Percentiles rank a stretch among this genome's conserved stretches.
phyloP scores from a whole-genome alignment of 1,140 invertebrate genomes.

The Philotrypesis tridentata region DNA sequence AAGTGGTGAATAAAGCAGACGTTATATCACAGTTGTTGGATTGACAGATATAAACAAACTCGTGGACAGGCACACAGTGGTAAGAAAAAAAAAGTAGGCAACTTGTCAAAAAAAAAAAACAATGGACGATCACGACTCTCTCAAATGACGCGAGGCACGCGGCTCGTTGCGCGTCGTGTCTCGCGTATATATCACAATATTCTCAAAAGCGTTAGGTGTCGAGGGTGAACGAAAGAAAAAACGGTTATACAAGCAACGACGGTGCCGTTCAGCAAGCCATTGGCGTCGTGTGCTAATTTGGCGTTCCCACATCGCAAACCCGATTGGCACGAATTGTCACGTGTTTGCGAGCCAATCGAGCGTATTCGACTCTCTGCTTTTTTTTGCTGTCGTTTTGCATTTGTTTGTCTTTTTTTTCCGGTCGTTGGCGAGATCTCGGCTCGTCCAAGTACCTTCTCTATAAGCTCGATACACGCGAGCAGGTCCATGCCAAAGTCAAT shows the following conservation, averaged over 20 bases:
- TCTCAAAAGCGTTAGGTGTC: slow-evolving; percentile 65
- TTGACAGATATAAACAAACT: slow-evolving; percentile 49
- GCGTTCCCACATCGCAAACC: slow-evolving; percentile 52
- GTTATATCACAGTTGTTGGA: slow-evolving; percentile 26
- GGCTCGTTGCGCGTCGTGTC: too few species aligned
- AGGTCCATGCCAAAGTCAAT: slow-evolving; percentile 99
- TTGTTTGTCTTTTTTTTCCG: slow-evolving; percentile 31
- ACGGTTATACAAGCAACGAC: too few species aligned
- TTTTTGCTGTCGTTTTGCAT: slow-evolving; percentile 5
- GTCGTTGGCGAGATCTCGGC: slow-evolving; percentile 11
- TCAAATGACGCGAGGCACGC: too few species aligned
- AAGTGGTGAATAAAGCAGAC: background rate
- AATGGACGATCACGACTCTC: slow-evolving; percentile 68
- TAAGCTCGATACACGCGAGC: slow-evolving; percentile 96
- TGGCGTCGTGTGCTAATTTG: slow-evolving; percentile 46
- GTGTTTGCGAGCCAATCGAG: slow-evolving; percentile 24
- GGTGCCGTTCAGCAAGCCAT: slow-evolving; percentile 45
- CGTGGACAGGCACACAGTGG: slow-evolving; percentile 58
- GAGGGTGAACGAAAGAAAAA: slow-evolving; percentile 35
- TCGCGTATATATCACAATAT: slow-evolving; percentile 40
- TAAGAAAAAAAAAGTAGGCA: slow-evolving; percentile 45
- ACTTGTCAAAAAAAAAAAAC: too few species aligned
- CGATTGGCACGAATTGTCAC: slow-evolving; percentile 47
- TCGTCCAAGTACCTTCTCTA: slow-evolving; percentile 90
- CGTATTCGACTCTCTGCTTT: too few species aligned